These are phyloP conservation scores for Subacronicta megacephala DNA, from an alignment of 2,888 invertebrate genomes.

Conservation along the genomic window DNA sequence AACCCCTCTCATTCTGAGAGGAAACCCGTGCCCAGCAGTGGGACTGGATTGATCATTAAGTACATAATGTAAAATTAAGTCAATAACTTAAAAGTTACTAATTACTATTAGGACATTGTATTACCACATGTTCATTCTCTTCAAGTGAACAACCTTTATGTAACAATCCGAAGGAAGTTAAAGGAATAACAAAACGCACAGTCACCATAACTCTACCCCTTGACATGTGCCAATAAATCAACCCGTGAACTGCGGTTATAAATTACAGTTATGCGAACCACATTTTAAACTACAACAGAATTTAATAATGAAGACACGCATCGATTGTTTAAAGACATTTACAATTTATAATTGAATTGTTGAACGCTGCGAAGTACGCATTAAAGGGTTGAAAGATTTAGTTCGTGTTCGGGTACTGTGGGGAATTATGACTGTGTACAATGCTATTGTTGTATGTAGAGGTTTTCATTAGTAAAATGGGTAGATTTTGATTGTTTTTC, in stretches of 20 bases:
- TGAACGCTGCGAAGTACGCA: constrained; percentile 61
- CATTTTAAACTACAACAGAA: constrained; percentile 85
- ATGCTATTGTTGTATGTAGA: constrained; percentile 12
- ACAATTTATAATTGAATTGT: constrained; percentile 79
- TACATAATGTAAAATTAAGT: too few relatives aligned
- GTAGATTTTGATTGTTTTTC: not conserved
- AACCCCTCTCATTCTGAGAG: too few relatives aligned
- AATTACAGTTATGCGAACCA: constrained; percentile 84
- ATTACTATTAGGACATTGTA: not conserved
- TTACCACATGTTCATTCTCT: too few relatives aligned
- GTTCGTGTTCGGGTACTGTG: constrained; percentile 47
- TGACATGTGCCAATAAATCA: constrained; percentile 76
- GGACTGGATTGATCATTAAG: too few relatives aligned
- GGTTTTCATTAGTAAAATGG: constrained; percentile 16
- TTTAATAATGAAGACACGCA: constrained; percentile 86
- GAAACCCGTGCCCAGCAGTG: too few relatives aligned
- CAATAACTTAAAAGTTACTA: too few relatives aligned
- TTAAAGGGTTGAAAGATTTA: constrained; percentile 76
- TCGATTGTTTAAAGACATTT: constrained; percentile 84
- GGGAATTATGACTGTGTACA: constrained; percentile 25
- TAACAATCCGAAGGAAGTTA: constrained; percentile 52
- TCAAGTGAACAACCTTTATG: constrained; percentile 48
- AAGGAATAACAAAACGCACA: constrained; percentile 71
- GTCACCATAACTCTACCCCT: constrained; percentile 75
- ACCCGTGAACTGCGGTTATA: constrained; percentile 66